Evolutionary conservation across 2,888 invertebrate species (phyloP).

Genomic region (Drosophila demipolita): DNA sequence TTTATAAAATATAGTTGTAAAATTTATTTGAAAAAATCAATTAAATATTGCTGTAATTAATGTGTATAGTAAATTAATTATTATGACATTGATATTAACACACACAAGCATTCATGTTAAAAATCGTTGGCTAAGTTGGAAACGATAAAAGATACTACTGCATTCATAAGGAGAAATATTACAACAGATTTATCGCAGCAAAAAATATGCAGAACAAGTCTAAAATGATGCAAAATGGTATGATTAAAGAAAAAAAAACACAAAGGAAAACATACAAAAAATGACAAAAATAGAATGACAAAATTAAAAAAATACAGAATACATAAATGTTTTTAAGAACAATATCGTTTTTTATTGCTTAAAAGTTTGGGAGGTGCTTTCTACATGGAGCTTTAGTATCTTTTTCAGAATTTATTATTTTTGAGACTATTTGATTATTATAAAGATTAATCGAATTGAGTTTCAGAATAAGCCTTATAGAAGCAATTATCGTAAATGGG

Average conservation of each 20-base stretch:
- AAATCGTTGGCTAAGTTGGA: constrained; percentile 47
- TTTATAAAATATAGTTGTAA: constrained; percentile 54
- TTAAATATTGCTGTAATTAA: constrained; percentile 74
- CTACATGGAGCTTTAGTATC: neutral
- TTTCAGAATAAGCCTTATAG: neutral
- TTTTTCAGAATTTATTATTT: neutral
- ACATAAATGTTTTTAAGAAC: constrained; percentile 72
- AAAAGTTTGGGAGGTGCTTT: neutral
- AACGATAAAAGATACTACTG: constrained; percentile 21
- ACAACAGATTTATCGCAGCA: constrained; percentile 37
- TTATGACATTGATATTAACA: constrained; percentile 60
- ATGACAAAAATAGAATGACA: constrained; percentile 13
- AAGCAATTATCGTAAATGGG: neutral
- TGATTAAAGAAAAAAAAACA: constrained; percentile 33
- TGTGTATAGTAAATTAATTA: constrained; percentile 74
- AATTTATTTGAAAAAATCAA: constrained; percentile 66
- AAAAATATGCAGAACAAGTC: constrained; percentile 32
- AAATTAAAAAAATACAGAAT: constrained; percentile 41
- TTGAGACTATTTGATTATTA: neutral
- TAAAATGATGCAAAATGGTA: constrained; percentile 50
- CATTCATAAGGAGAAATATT: constrained; percentile 46
- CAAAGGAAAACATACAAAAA: constrained; percentile 14
- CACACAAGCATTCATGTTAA: constrained; percentile 43
- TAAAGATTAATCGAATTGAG: neutral
- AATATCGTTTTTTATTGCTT: constrained; percentile 21